Evolutionary conservation across 2,113 vertebrate species (phyloP).

Genomic region (Tenebrosternarchus preto): DNA sequence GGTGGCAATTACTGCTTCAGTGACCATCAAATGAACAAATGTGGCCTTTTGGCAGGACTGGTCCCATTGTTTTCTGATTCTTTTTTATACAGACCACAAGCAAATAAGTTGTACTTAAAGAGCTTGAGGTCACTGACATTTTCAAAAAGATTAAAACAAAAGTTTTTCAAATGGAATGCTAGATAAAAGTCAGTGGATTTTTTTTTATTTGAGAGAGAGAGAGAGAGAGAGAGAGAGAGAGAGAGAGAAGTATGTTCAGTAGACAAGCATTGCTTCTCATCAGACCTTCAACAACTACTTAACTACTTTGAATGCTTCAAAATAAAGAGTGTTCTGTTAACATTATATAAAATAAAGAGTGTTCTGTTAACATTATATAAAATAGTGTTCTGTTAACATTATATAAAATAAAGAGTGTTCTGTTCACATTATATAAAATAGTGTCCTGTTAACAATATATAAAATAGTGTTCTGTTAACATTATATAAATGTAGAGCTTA

Average conservation of each 20-base stretch:
- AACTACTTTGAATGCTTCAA: neutral
- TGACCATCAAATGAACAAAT: conserved; percentile 67
- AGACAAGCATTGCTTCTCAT: neutral
- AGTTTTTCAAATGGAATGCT: neutral
- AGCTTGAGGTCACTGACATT: conserved; percentile 22
- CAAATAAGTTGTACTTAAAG: neutral
- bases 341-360: conserved; percentile 1
- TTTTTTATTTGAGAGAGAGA: too few relatives aligned
- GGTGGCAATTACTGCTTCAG: conserved; percentile 68
- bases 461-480: conserved; percentile 16
- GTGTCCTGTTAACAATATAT: neutral
- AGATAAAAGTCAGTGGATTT: neutral
- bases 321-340: conserved; percentile 9
- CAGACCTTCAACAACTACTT: neutral
- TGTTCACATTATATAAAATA: too few relatives aligned
- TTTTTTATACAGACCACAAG: conserved; percentile 38
- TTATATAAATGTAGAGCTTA: conserved; percentile 5
- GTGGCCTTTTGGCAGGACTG: conserved; percentile 64
- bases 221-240: too few relatives aligned
- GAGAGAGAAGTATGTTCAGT: neutral
- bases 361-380: conserved; percentile 3
- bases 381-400: too few relatives aligned
- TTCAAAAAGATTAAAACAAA: neutral
- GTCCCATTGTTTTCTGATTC: conserved; percentile 56
- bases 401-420: too few relatives aligned